Percentiles rank a stretch among this genome's conserved stretches.
Conservation (phyloP, 92 coral and sea anemone species). For the Muricea muricata region DNA sequence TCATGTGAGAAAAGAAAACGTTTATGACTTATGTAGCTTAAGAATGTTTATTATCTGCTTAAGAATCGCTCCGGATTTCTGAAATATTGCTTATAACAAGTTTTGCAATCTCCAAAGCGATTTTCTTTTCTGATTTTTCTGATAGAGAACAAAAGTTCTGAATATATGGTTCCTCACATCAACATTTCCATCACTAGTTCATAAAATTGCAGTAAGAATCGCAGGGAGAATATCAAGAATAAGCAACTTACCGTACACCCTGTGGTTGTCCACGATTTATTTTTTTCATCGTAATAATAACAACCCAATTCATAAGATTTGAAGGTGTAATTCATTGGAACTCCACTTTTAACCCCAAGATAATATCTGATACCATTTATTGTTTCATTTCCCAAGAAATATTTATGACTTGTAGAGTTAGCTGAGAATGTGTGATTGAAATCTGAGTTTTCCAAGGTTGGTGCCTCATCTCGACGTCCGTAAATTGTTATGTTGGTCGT, state of each 20-base stretch:
- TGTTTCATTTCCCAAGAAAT: conserved; percentile 64
- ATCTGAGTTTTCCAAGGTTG: conserved; percentile 72
- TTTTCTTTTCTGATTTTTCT: no score
- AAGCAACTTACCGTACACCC: conserved; percentile 85
- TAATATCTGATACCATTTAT: conserved; percentile 72
- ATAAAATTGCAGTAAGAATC: no score
- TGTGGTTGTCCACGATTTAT: conserved; percentile 66
- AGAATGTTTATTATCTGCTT: no score
- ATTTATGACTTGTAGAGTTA: conserved; percentile 47
- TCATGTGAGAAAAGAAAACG: no score
- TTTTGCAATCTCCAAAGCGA: no score
- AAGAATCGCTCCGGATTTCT: no score
- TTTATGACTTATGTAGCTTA: no score
- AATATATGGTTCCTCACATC: no score
- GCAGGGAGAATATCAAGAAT: no score
- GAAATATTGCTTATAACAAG: no score
- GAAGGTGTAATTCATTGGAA: conserved; percentile 68
- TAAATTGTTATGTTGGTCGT: conserved; percentile 54
- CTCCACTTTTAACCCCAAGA: conserved; percentile 62
- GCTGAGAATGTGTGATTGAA: conserved; percentile 55
- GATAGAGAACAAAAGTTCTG: no score
- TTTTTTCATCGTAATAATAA: conserved; percentile 73
- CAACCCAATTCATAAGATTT: conserved; percentile 76
- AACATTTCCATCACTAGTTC: no score
- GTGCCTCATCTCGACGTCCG: conserved; percentile 58